A percentile compares a stretch with the other conserved stretches of the same genome.
Evolutionary conservation across 2,113 vertebrate genomes (phyloP).

Genomic region (Danio rerio): DNA sequence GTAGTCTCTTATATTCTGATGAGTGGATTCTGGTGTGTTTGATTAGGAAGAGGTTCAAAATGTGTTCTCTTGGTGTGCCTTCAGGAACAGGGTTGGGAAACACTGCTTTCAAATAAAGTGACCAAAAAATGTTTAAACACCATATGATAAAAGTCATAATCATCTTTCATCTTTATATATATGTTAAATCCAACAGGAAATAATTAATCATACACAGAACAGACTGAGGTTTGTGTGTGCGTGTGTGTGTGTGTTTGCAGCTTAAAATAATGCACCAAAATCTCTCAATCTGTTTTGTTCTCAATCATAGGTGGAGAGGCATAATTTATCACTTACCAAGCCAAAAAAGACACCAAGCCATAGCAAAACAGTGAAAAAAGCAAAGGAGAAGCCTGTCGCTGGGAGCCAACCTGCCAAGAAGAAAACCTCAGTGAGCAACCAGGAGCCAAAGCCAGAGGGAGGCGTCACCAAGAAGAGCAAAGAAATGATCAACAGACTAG

Average conservation of each 20-base stretch:
- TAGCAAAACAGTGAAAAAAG: conserved; percentile 87
- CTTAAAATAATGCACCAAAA: conserved; percentile 15
- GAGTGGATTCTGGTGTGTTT: no score
- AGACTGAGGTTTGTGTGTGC: neutral
- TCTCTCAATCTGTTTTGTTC: conserved; percentile 34
- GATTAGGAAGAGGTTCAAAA: no score
- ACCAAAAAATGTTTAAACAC: no score
- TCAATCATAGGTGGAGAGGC: conserved; percentile 84
- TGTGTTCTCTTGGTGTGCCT: no score
- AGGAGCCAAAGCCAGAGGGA: conserved; percentile 79
- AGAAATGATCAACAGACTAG: conserved; percentile 99
- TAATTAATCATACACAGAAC: neutral
- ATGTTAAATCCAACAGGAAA: no score
- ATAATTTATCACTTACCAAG: conserved; percentile 85
- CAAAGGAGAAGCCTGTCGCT: conserved; percentile 89
- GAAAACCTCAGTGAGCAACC: conserved; percentile 76
- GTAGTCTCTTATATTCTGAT: no score
- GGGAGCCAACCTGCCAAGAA: conserved; percentile 89
- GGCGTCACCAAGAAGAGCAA: conserved; percentile 89
- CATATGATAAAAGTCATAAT: neutral
- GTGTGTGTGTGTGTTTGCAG: neutral
- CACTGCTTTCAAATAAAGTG: no score
- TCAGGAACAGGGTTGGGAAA: no score
- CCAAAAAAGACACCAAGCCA: conserved; percentile 93
- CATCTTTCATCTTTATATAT: no score